phyloP scores from a whole-genome alignment of 1,140 invertebrate species.

The Drosophila hydei region DNA sequence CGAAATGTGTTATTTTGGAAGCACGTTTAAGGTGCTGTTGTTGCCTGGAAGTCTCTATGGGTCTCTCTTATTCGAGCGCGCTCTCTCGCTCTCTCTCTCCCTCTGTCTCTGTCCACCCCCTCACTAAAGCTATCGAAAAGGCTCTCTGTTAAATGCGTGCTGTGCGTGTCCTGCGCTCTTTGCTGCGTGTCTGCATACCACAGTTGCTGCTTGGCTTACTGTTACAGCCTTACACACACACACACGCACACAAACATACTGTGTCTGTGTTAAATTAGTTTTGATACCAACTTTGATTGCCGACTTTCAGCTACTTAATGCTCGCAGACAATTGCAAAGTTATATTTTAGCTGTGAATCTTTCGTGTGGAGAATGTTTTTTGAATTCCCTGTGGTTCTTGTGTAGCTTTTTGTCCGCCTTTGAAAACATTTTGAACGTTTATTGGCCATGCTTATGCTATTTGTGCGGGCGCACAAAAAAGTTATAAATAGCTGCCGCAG shows the following conservation, averaged over 20 bases:
- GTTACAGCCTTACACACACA: conserved; percentile 1
- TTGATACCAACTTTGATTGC: conserved; percentile 44
- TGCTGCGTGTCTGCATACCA: conserved; percentile 5
- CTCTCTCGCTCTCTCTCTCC: neutral
- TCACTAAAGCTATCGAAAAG: too few species aligned
- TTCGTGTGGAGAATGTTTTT: conserved; percentile 21
- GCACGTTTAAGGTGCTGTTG: conserved; percentile 25
- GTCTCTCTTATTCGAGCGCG: conserved; percentile 20
- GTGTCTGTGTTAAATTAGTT: neutral
- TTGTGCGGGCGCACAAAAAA: conserved; percentile 38
- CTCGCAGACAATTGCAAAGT: conserved; percentile 2
- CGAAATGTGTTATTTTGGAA: conserved; percentile 78
- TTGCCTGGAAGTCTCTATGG: conserved; percentile 52
- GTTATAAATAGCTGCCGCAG: conserved; percentile 45
- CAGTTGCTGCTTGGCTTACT: neutral
- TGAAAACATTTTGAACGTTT: conserved; percentile 24
- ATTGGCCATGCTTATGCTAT: conserved; percentile 43
- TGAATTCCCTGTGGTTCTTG: neutral
- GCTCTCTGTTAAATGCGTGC: conserved; percentile 50
- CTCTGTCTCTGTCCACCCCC: conserved; percentile 15
- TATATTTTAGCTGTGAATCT: neutral
- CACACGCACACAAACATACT: neutral
- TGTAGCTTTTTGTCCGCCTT: conserved; percentile 5
- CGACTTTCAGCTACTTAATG: conserved; percentile 21
- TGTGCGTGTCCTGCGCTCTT: conserved; percentile 47